These are phyloP conservation scores for Silurus lanzhouensis DNA, from an alignment of 2,797 vertebrate species.

Conservation along the genomic window DNA sequence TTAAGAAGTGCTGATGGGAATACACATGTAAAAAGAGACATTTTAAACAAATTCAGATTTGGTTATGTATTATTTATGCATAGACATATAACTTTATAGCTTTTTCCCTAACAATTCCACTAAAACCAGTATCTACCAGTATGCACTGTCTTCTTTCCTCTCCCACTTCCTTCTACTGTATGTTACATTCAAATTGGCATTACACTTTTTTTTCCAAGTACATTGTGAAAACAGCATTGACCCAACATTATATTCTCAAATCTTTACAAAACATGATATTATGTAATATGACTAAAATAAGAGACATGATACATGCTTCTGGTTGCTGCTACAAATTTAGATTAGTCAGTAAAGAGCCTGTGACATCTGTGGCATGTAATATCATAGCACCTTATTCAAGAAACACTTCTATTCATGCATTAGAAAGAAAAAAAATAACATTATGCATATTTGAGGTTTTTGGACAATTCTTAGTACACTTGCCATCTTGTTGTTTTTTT, in stretches of 20 bases:
- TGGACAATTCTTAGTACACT: conserved; percentile 6
- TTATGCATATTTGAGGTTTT: conserved; percentile 37
- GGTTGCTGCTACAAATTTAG: not conserved
- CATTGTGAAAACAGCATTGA: not conserved
- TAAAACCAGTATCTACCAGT: not conserved
- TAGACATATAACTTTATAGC: conserved; percentile 5
- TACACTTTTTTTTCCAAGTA: conserved; percentile 49
- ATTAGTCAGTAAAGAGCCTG: conserved; percentile 27
- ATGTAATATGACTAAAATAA: not conserved
- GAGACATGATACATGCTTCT: conserved; percentile 20
- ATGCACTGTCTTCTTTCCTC: conserved; percentile 18
- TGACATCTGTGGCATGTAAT: conserved; percentile 39
- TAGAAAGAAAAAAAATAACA: conserved; percentile 38
- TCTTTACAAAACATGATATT: conserved; percentile 17
- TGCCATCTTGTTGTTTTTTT: not conserved
- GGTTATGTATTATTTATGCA: conserved; percentile 28
- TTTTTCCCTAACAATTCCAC: conserved; percentile 4
- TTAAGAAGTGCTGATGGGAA: not conserved
- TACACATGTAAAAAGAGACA: not conserved
- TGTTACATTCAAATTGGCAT: conserved; percentile 62
- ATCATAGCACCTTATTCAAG: conserved; percentile 58
- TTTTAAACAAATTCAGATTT: conserved; percentile 30
- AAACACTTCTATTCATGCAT: conserved; percentile 51
- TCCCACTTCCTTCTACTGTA: not conserved
- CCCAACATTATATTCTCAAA: conserved; percentile 13